Base-by-base conservation (phyloP, 2,113 vertebrate species). In the Egretta garzetta region DNA sequence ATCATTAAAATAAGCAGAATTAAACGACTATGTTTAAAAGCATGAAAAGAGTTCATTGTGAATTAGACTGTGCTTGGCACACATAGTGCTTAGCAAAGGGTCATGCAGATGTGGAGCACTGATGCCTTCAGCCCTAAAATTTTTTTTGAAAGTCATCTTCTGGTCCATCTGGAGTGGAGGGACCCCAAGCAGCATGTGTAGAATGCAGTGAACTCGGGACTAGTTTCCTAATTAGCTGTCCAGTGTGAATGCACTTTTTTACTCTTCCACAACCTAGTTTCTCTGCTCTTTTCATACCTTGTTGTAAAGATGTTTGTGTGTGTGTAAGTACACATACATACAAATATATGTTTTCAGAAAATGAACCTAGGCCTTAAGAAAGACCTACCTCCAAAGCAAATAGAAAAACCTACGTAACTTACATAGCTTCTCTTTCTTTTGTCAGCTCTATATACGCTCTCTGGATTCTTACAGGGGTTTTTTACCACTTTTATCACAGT, bases 1-100 rank as follows among this genome's bases (percentile, higher is more conserved):
- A 84, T 92, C 90, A 55, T 94, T 93, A 83, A 96, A 94, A 90
- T 74, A 86, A 95, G 75, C 52, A 88, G 86, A 80, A 90, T 49
- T 55, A 74, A 89, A 82, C 2, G 8, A 7, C 50, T 86, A 12
- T 4, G 28, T 84, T 92, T 93, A 91, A 92, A 90, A 88, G 72
- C 47, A 45, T 92, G 63, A 92, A 88, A 93, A 93, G 96, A 47
- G 20, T 72, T 93, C 43, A 20, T 41, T 91, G 80, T 96, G 58
- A 52, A 43, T 74, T 32, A 50, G n/a, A 8, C n/a, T 22, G 10
- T 55, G 41, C 33, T 64, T 80, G 62, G 45, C 88, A 41, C 26
- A 45, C 27, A 10, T 26, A 17, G 45, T 59, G 32, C 45, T 76
- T 56, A 80, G 80, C 63, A 92, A 92, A 77, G 33, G 16, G 50